Conservation (phyloP, 2,113 vertebrate species). For the Menidia beryllina region DNA sequence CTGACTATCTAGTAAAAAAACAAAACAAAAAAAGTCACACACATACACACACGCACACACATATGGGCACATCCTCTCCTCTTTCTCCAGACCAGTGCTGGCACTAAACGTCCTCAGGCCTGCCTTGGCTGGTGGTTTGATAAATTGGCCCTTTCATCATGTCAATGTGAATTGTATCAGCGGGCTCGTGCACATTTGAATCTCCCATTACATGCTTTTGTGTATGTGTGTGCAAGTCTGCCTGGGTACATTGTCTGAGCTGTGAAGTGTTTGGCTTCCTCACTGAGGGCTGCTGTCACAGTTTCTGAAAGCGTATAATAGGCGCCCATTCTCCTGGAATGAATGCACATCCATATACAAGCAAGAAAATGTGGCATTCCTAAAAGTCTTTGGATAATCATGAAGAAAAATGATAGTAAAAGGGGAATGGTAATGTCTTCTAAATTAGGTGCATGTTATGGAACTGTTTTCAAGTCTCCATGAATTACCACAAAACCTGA, state of each 20-base stretch:
- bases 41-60: conserved; percentile 25
- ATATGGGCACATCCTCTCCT: conserved; percentile 54
- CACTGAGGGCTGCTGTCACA: conserved; percentile 79
- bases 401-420: conserved; percentile 48
- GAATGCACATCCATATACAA: conserved; percentile 66
- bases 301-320: conserved; percentile 79
- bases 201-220: conserved; percentile 31
- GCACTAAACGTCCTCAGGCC: conserved; percentile 69
- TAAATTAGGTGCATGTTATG: conserved; percentile 49
- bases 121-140: conserved; percentile 73
- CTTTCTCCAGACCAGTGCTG: conserved; percentile 64
- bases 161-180: conserved; percentile 78
- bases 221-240: conserved; percentile 39
- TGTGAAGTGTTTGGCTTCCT: conserved; percentile 75
- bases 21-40: conserved; percentile 21
- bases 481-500: conserved; percentile 50
- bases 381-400: conserved; percentile 64
- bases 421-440: conserved; percentile 50
- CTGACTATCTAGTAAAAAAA: conserved; percentile 2
- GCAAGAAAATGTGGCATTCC: conserved; percentile 66
- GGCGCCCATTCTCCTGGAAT: conserved; percentile 72
- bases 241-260: conserved; percentile 69
- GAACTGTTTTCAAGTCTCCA: conserved; percentile 25
- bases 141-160: conserved; percentile 79
- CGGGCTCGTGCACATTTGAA: conserved; percentile 47